Evolutionary conservation across 1,140 invertebrate species (phyloP).

Genomic region (Eueides isabella): DNA sequence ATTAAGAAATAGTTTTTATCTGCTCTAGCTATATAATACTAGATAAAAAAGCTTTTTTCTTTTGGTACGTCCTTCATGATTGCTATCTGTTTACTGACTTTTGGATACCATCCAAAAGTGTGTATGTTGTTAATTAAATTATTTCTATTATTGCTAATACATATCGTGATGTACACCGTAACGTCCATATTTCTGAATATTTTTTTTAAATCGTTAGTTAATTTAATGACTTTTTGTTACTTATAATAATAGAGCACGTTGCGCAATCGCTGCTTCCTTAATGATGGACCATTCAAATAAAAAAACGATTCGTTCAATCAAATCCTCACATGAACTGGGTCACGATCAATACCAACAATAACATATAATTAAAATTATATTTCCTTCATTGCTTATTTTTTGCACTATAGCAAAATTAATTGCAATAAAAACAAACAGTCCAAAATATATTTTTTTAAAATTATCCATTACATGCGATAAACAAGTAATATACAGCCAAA

Average conservation of each 20-base stretch:
- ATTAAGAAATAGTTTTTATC: neutral
- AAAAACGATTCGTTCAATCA: slow-evolving; percentile 28
- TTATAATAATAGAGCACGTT: neutral
- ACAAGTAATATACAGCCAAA: neutral
- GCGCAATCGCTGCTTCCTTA: slow-evolving; percentile 11
- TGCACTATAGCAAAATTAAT: neutral
- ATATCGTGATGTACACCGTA: neutral
- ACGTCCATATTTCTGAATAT: neutral
- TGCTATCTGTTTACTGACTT: neutral
- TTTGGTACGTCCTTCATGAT: neutral
- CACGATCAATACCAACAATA: slow-evolving; percentile 2
- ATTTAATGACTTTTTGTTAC: neutral
- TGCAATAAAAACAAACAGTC: neutral
- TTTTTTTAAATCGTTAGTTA: too few relatives aligned
- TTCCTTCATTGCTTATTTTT: neutral
- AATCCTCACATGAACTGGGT: neutral
- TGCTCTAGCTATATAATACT: neutral
- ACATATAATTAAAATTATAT: neutral
- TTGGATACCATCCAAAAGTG: neutral
- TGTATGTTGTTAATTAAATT: neutral
- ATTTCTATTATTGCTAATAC: neutral
- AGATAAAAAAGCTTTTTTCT: neutral
- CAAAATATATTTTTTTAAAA: neutral
- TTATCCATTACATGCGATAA: neutral
- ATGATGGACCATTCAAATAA: slow-evolving; percentile 21